These are phyloP conservation scores for Eupsittula cactorum DNA, from an alignment of 2,113 vertebrate genomes.

Conservation along the genomic window DNA sequence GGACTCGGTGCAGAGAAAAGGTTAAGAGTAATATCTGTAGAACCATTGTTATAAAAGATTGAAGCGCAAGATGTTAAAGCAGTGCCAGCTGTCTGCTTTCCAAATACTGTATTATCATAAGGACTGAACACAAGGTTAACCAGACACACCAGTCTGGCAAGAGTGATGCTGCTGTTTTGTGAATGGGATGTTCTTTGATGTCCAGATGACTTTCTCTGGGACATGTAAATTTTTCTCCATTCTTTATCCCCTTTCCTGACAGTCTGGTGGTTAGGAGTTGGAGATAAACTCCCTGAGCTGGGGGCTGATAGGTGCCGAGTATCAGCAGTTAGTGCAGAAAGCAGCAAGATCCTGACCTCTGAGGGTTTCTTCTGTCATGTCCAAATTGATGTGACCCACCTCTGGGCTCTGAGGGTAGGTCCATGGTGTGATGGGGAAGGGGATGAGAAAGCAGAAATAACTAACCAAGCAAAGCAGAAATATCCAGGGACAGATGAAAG, in stretches of 20 bases:
- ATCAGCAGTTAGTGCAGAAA: background rate
- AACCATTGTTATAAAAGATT: slow-evolving; percentile 54
- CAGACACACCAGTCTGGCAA: slow-evolving; percentile 25
- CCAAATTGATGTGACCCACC: background rate
- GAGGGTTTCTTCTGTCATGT: background rate
- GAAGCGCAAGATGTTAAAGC: slow-evolving; percentile 41
- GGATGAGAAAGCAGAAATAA: background rate
- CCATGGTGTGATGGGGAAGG: background rate
- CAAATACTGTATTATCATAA: slow-evolving; percentile 61
- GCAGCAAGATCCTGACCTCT: background rate
- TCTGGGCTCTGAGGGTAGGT: background rate
- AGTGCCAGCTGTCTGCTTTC: slow-evolving; percentile 76
- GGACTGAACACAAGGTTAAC: slow-evolving; percentile 70
- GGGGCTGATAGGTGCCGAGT: background rate
- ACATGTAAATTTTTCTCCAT: background rate
- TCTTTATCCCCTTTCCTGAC: background rate
- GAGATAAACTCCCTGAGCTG: background rate
- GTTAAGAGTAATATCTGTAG: slow-evolving; percentile 30
- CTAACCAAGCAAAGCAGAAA: background rate
- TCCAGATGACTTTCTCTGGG: slow-evolving; percentile 59
- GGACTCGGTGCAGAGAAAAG: background rate
- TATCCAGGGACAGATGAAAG: background rate
- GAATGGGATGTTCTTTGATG: slow-evolving; percentile 41
- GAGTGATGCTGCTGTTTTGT: slow-evolving; percentile 14
- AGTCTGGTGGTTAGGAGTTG: background rate